Evolutionary conservation across 2,113 vertebrate genomes (phyloP).

Genomic region (Chrysemys picta): DNA sequence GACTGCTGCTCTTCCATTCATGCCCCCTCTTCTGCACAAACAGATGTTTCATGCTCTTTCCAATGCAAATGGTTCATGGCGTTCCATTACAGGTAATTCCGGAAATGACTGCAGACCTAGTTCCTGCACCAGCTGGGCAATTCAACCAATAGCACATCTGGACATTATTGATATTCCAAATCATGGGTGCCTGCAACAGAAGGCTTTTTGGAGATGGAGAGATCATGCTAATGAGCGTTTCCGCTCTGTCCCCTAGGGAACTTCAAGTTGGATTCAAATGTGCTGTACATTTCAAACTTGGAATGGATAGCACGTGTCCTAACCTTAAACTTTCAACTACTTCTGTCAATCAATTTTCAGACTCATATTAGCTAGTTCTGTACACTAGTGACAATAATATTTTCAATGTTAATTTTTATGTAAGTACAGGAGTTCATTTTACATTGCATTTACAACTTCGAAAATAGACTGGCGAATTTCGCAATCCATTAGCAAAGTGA

Average conservation of each 20-base stretch:
- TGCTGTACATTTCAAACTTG: not conserved
- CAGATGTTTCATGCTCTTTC: not conserved
- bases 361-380: not conserved
- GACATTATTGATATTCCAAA: not conserved
- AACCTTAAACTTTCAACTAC: not conserved
- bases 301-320: not conserved
- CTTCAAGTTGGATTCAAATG: not conserved
- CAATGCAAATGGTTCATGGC: not conserved
- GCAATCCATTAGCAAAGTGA: not conserved
- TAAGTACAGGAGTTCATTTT: not conserved
- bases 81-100: not conserved
- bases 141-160: rapidly evolving
- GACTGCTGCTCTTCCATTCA: not conserved
- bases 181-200: not conserved
- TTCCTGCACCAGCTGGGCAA: not conserved
- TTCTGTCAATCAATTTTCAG: not conserved
- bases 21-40: not conserved
- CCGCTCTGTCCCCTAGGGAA: not conserved
- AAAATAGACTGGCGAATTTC: not conserved
- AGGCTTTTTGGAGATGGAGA: not conserved
- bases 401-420: not conserved
- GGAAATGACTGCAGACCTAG: not conserved
- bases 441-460: not conserved
- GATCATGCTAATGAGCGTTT: not conserved
- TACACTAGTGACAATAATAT: not conserved